Percentiles rank a stretch among this genome's conserved stretches.
phyloP scores from a whole-genome alignment of 1,140 invertebrate genomes.

The Saccostrea glomerata region DNA sequence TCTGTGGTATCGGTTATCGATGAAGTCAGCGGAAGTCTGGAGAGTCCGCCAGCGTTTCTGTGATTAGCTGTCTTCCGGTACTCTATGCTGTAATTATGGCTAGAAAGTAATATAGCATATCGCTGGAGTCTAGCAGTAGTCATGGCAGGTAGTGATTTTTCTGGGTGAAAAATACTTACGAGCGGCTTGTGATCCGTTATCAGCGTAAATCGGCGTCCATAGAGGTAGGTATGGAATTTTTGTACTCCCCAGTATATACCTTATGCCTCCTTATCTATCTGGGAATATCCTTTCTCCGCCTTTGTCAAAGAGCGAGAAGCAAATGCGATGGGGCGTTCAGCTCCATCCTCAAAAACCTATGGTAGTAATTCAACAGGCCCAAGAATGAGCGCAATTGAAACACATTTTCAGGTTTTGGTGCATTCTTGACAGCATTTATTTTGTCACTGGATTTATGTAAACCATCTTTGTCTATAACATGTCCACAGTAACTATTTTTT shows the following conservation, averaged over 20 bases:
- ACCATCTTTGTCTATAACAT: conserved; percentile 37
- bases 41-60: conserved; percentile 47
- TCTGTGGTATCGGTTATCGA: neutral
- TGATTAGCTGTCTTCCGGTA: conserved; percentile 42
- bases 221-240: conserved; percentile 81
- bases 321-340: conserved; percentile 78
- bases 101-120: conserved; percentile 69
- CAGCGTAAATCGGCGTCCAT: conserved; percentile 53
- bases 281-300: conserved; percentile 77
- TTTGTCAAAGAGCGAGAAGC: conserved; percentile 71
- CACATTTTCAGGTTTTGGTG: conserved; percentile 55
- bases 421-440: conserved; percentile 48
- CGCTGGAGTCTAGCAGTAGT: conserved; percentile 70
- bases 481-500: conserved; percentile 45
- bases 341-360: conserved; percentile 50
- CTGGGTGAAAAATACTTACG: conserved; percentile 55
- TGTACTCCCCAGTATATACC: conserved; percentile 77
- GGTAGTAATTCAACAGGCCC: conserved; percentile 57
- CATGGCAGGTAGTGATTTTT: conserved; percentile 63
- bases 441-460: conserved; percentile 50
- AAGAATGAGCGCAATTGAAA: conserved; percentile 40
- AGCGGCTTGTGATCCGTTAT: conserved; percentile 58
- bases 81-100: conserved; percentile 51
- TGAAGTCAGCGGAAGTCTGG: conserved; percentile 46
- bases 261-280: conserved; percentile 80